Evolutionary conservation across 2,797 vertebrate genomes (phyloP).

Genomic region (Etheostoma nigrum): DNA sequence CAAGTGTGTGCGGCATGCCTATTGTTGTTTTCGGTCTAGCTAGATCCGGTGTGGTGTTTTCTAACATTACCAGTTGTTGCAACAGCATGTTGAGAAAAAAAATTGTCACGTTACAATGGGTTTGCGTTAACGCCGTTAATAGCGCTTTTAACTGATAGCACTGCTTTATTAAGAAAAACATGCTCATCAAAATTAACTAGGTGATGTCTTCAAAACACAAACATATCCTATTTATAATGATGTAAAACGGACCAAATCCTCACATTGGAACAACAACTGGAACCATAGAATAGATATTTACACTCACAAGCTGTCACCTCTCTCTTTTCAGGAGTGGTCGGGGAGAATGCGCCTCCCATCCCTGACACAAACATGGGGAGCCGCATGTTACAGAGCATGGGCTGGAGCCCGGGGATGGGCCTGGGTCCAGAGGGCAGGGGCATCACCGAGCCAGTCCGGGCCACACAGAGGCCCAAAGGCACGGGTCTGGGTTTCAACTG

Average conservation of each 20-base stretch:
- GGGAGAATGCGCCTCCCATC: slow-evolving; percentile 89
- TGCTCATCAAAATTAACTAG: no score
- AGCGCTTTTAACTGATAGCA: no score
- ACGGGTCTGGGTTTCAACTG: slow-evolving; percentile 86
- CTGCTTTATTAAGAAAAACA: not conserved
- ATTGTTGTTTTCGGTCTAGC: no score
- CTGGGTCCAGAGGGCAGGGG: slow-evolving; percentile 95
- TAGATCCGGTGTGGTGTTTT: no score
- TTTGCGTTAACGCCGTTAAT: no score
- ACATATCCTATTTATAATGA: no score
- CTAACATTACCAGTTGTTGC: no score
- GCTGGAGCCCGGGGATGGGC: slow-evolving; percentile 93
- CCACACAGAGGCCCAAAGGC: slow-evolving; percentile 89
- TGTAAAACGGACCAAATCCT: not conserved
- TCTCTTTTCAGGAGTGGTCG: slow-evolving; percentile 85
- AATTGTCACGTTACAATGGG: no score
- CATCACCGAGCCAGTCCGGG: slow-evolving; percentile 92
- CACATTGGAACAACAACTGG: no score
- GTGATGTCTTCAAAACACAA: no score
- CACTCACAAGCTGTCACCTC: slow-evolving; percentile 3
- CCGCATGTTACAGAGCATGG: slow-evolving; percentile 97
- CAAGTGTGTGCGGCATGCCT: no score
- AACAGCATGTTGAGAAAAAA: no score
- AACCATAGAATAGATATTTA: not conserved
- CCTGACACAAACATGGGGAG: slow-evolving; percentile 94